Base-by-base conservation (phyloP, 2,797 vertebrate species). In the Hipposideros larvatus region DNA sequence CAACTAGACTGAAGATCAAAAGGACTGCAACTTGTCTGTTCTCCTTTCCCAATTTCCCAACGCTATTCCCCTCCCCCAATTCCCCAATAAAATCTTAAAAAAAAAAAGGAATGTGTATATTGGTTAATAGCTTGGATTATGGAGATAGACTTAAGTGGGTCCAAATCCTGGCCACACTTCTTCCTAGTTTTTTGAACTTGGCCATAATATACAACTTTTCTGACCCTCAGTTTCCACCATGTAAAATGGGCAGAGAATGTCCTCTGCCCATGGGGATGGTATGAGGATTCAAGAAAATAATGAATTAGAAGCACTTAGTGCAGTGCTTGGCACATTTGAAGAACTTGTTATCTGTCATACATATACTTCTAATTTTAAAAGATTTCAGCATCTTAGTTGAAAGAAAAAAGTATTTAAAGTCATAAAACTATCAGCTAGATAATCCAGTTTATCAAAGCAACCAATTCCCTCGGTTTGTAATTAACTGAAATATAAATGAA, bases 401-500 rank as follows among this genome's bases (percentile, higher is more conserved):
- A 93, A 87, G 53, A 55, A 65, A 89, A 83, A 85, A 59, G 13
- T 83, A 28, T 77, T 41, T 91, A 87, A 94, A 57, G 4, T 83
- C 43, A 68, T 77, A 75, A 91, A 87, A 89, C 41, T 71, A 7
- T 87, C 8, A 89, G 10, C 46, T 71, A 91, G 70, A 79, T 91
- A 92, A 71, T 90, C 46, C 43, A 89, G 0, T 79, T 82, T 87
- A 78, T 93, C n/a, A 77, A 83, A 90, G 85, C 46, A 65, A 13
- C 61, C 19, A 79, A 10, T 91, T 86, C 53, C 53, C 88, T 85
- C 34, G 63, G 10, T 68, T 93, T 96, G 71, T 80, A 68, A 65
- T 93, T 88, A 95, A 74, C 51, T 89, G 75, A 90, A 89, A 46
- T 79, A 71, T n/a, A 79, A 87, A 55, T 83, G 41, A 79, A 34